A percentile compares a stretch with the other conserved stretches of the same genome.
Conservation (phyloP, 2,113 vertebrate genomes). For the Eubucco bourcierii region DNA sequence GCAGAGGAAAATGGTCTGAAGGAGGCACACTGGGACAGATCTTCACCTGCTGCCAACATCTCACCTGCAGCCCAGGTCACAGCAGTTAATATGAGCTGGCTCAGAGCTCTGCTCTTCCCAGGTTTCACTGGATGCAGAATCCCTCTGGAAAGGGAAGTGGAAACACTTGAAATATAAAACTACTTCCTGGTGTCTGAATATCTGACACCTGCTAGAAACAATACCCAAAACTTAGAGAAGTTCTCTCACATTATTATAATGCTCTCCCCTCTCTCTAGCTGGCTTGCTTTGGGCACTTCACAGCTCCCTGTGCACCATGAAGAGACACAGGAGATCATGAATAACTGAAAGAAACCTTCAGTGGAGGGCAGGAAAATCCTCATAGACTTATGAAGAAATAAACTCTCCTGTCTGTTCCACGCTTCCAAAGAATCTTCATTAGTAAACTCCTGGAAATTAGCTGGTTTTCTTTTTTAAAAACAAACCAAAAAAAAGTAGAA, state of each 20-base stretch:
- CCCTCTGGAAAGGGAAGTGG: background rate
- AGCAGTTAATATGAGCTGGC: accelerated
- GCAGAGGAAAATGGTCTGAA: background rate
- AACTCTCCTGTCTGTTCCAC: background rate
- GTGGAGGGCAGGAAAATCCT: background rate
- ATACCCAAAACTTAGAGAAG: background rate
- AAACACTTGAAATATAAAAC: background rate
- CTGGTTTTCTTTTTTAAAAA: background rate
- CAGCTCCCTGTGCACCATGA: background rate
- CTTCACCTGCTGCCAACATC: background rate
- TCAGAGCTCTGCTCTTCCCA: background rate
- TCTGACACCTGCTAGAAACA: background rate
- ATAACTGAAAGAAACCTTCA: background rate
- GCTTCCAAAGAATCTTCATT: background rate
- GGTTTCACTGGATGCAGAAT: background rate
- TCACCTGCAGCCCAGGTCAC: background rate
- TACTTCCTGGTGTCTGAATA: background rate
- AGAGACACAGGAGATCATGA: background rate
- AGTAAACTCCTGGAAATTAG: background rate
- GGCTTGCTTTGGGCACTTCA: background rate
- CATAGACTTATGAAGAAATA: background rate
- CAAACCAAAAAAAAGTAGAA: background rate
- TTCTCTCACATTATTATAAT: background rate
- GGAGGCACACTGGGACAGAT: background rate
- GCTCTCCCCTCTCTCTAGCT: background rate